phyloP scores from a whole-genome alignment of 1,140 invertebrate genomes.

The Ptiloglossa arizonensis region DNA sequence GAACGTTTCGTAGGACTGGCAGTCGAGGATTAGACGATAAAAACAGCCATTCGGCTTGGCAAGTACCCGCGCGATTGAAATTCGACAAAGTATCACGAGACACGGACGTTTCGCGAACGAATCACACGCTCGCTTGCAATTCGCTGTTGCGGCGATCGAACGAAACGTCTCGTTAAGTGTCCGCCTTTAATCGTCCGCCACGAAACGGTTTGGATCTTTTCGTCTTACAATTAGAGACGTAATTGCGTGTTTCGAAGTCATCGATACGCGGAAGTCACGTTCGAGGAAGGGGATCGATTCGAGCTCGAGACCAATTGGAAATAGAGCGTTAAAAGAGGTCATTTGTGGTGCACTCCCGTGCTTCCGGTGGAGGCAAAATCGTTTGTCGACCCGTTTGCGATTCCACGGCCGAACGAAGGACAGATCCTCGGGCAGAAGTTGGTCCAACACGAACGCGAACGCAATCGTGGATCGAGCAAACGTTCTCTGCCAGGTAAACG shows the following conservation, averaged over 20 bases:
- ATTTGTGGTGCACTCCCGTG: not conserved
- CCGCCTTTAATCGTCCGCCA: not conserved
- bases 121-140: too few species aligned
- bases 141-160: too few species aligned
- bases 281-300: conserved; percentile 20
- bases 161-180: not conserved
- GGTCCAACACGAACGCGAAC: not conserved
- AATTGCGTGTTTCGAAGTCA: not conserved
- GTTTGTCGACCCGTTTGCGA: conserved; percentile 49
- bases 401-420: conserved; percentile 20
- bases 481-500: not conserved
- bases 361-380: conserved; percentile 17
- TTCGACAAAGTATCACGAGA: too few species aligned
- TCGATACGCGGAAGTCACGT: not conserved
- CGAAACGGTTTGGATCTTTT: not conserved
- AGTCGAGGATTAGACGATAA: too few species aligned
- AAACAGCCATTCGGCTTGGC: too few species aligned
- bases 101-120: too few species aligned
- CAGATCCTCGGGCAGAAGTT: conserved; percentile 14
- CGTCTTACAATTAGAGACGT: not conserved
- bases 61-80: too few species aligned
- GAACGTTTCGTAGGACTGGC: too few species aligned
- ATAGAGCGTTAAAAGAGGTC: conserved; percentile 21
- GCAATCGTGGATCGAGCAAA: not conserved
- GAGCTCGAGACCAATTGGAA: not conserved